phyloP scores from a whole-genome alignment of 1,140 invertebrate genomes.

The Zophobas morio region DNA sequence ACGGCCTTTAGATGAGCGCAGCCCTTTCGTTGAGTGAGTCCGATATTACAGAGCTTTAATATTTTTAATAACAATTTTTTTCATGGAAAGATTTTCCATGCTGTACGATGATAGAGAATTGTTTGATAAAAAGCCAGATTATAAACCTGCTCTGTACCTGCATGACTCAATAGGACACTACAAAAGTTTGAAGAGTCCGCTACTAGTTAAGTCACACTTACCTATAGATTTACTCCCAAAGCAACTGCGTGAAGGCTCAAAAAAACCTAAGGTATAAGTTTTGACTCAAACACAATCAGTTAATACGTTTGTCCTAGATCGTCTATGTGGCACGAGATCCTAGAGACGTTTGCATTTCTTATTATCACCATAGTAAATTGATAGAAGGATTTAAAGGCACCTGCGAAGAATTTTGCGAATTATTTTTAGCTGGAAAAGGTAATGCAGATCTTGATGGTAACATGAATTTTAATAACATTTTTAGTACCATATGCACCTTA shows the following conservation, averaged over 20 bases:
- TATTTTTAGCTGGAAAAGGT: slow-evolving; percentile 14
- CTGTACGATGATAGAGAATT: background rate
- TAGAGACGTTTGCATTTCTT: slow-evolving; percentile 84
- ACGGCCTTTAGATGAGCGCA: slow-evolving; percentile 55
- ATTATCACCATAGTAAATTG: slow-evolving; percentile 78
- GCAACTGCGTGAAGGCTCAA: slow-evolving; percentile 68
- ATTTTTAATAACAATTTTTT: slow-evolving; percentile 17
- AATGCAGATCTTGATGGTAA: background rate
- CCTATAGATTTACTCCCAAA: slow-evolving; percentile 76
- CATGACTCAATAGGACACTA: slow-evolving; percentile 58
- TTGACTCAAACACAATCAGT: slow-evolving; percentile 11
- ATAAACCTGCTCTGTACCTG: slow-evolving; percentile 24
- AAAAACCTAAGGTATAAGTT: slow-evolving; percentile 66
- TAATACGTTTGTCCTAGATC: slow-evolving; percentile 70
- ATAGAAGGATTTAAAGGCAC: slow-evolving; percentile 73
- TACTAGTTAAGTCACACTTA: slow-evolving; percentile 81
- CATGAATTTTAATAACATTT: slow-evolving; percentile 8
- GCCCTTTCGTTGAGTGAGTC: slow-evolving; percentile 67
- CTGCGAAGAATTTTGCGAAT: slow-evolving; percentile 72
- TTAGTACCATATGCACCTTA: slow-evolving; percentile 73
- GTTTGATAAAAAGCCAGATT: background rate
- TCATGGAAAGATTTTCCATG: too few relatives aligned
- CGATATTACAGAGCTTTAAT: slow-evolving; percentile 27
- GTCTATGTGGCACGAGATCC: slow-evolving; percentile 85
- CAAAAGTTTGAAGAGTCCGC: slow-evolving; percentile 63